phyloP scores from a whole-genome alignment of 2,888 invertebrate genomes.

The Seira sanloemensis region DNA sequence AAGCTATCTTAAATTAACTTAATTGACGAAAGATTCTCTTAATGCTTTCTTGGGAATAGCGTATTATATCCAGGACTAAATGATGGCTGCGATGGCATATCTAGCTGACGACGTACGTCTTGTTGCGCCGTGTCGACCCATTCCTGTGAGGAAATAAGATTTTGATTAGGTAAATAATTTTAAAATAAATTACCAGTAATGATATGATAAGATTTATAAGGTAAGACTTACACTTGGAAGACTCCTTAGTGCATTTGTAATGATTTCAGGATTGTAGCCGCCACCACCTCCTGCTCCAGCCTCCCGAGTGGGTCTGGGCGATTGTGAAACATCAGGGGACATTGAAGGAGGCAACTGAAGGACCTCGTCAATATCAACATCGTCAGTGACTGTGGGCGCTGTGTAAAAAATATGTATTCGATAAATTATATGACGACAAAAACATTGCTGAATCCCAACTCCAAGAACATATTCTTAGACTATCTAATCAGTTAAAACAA shows the following conservation, averaged over 20 bases:
- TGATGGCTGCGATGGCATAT: constrained; percentile 79
- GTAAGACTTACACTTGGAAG: constrained; percentile 45
- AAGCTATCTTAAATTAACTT: too few relatives aligned
- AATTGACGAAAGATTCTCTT: too few relatives aligned
- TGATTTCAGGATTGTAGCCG: constrained; percentile 26
- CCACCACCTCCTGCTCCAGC: constrained; percentile 2
- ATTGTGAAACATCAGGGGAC: constrained; percentile 8
- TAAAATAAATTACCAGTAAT: background rate
- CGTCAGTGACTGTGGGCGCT: constrained; percentile 10
- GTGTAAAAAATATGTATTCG: too few relatives aligned
- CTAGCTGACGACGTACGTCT: constrained; percentile 85
- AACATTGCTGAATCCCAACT: too few relatives aligned
- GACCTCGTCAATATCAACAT: constrained; percentile 53
- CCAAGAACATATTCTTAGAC: too few relatives aligned
- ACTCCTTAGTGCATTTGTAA: constrained; percentile 26
- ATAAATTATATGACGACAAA: too few relatives aligned
- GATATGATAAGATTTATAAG: background rate
- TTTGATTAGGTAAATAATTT: constrained; percentile 23
- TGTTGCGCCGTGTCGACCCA: constrained; percentile 93
- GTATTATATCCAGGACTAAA: constrained; percentile 94
- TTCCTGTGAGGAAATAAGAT: constrained; percentile 77
- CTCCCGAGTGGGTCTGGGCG: background rate
- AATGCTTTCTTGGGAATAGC: constrained; percentile 89
- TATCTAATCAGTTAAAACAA: too few relatives aligned
- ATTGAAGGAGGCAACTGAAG: constrained; percentile 52